phyloP scores from a whole-genome alignment of 1,140 invertebrate species.

The Trichoplusia ni region DNA sequence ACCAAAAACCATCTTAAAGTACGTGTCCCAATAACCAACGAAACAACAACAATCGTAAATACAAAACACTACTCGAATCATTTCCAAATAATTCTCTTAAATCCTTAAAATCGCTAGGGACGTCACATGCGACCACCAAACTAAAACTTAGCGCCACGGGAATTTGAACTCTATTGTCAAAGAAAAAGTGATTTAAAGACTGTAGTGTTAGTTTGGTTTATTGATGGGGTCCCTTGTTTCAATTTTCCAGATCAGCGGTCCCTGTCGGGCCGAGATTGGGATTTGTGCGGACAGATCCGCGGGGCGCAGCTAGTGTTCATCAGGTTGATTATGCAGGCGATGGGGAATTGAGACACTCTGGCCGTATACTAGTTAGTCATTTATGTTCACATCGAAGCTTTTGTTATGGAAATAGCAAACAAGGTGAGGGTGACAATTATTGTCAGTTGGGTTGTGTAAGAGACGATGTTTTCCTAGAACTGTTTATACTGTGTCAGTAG shows the following conservation, averaged over 20 bases:
- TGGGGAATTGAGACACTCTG: neutral
- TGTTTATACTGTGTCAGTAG: no score
- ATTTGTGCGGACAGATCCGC: slow-evolving; percentile 43
- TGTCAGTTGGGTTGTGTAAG: no score
- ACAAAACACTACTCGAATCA: slow-evolving; percentile 44
- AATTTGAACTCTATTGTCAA: slow-evolving; percentile 26
- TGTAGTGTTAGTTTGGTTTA: slow-evolving; percentile 14
- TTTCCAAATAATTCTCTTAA: slow-evolving; percentile 57
- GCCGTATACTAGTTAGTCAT: neutral
- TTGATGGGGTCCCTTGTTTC: slow-evolving; percentile 61
- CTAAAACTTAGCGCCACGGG: neutral
- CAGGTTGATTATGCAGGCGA: neutral
- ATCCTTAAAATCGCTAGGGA: slow-evolving; percentile 66
- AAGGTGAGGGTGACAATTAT: no score
- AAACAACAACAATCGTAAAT: slow-evolving; percentile 17
- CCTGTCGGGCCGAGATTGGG: slow-evolving; percentile 63
- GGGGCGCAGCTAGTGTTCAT: slow-evolving; percentile 34
- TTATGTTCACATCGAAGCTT: no score
- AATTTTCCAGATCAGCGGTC: slow-evolving; percentile 74
- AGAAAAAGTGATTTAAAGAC: neutral
- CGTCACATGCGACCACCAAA: neutral
- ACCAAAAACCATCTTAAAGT: no score
- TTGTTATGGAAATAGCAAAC: no score
- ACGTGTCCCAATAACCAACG: neutral
- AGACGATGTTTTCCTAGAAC: no score